Base-by-base conservation (phyloP, 2,888 invertebrate genomes). In the Drosophila eohydei region DNA sequence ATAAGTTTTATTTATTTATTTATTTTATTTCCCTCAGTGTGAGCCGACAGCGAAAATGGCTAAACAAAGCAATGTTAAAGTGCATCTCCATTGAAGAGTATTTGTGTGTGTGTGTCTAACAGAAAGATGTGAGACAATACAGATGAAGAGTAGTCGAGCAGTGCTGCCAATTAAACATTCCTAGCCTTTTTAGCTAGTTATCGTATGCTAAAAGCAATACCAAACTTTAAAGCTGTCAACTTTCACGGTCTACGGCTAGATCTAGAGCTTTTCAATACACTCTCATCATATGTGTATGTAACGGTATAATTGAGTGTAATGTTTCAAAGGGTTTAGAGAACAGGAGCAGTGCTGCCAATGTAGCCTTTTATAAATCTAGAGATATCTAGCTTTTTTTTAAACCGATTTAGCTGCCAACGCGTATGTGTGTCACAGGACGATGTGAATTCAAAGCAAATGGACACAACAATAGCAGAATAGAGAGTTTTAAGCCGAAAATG, bases 1-100 rank as follows among this genome's bases (percentile, higher is more conserved):
- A 74, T 58, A 61, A 65, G 46, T 58, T 74, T 59, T 63, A 46
- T 60, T 57, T 52, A 51, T 52, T 52, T 74, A 43, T 36, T 61
- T 62, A 55, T 36, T 58, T 59, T 51, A 46, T 62, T 11, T 38
- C 0, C 34, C 21, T 26, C 6, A 9, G 1, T 32, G 48, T 32
- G 48, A 9, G 48, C 32, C 32, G 32, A 16, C 50, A 50, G 30
- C 11, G n/a, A 21, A 50, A 32, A 32, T 50, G 50, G 32, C 50
- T 32, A 50, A 50, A 32, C 28, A n/a, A 41, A 41, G 40, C 40
- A 16, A 54, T 0, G 36, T 30, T n/a, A 1, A 30, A 30, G 9
- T 32, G 30, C n/a, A 32, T 32, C 48, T 16, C 30, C 11, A 30
- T 12, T 2, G 30, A n/a, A 9, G n/a, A n/a, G 40, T 40, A n/a